These are phyloP conservation scores for Tenthredo distinguenda DNA, from an alignment of 2,888 invertebrate species.

Conservation along the genomic window DNA sequence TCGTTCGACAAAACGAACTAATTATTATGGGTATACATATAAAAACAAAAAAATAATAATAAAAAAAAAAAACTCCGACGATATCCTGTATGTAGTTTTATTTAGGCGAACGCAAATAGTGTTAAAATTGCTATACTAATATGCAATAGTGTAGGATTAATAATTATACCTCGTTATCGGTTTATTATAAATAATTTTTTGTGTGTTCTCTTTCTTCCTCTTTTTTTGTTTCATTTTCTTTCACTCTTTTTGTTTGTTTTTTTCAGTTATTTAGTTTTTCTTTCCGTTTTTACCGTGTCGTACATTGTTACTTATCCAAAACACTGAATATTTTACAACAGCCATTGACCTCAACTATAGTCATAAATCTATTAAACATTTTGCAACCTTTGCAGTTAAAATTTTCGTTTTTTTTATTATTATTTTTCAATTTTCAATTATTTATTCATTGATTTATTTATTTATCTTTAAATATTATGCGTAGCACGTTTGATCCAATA, in stretches of 20 bases:
- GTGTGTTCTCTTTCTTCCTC: background rate
- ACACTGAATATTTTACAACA: constrained; percentile 77
- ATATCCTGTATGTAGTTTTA: constrained; percentile 51
- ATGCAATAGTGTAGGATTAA: constrained; percentile 69
- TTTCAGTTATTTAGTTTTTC: background rate
- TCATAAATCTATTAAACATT: constrained; percentile 71
- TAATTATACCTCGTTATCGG: constrained; percentile 68
- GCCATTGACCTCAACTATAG: constrained; percentile 74
- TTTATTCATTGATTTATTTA: constrained; percentile 52
- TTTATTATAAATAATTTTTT: constrained; percentile 70
- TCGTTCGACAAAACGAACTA: background rate
- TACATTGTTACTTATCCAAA: constrained; percentile 69
- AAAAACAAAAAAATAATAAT: background rate
- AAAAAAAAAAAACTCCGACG: background rate
- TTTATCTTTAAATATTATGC: constrained; percentile 59
- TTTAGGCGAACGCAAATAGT: constrained; percentile 69
- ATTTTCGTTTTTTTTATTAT: constrained; percentile 52
- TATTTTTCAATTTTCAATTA: constrained; percentile 46
- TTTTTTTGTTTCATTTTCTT: background rate
- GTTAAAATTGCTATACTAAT: constrained; percentile 69
- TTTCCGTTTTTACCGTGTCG: background rate
- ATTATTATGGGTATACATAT: background rate
- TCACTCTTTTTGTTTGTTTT: background rate
- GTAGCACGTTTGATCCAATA: constrained; percentile 72
- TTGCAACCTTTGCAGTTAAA: constrained; percentile 67